These are phyloP conservation scores for Eupithecia exiguata DNA, from an alignment of 2,888 invertebrate species.

Conservation along the genomic window DNA sequence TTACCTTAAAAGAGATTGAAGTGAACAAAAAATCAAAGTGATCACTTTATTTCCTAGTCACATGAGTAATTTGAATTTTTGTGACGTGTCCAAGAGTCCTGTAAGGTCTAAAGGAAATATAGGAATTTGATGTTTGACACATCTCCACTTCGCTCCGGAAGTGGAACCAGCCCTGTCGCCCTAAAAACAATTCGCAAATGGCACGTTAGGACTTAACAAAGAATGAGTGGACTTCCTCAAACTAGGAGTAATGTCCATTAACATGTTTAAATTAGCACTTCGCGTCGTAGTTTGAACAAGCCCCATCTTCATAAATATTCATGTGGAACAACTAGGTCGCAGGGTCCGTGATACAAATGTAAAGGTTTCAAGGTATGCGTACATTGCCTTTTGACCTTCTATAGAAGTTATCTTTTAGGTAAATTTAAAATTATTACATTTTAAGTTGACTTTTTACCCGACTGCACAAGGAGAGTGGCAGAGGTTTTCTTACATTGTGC, in stretches of 20 bases:
- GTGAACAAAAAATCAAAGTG: too few relatives aligned
- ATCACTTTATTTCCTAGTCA: too few relatives aligned
- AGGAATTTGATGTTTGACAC: too few relatives aligned
- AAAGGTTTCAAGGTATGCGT: not conserved
- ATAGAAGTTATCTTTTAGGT: not conserved
- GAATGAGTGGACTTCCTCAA: constrained; percentile 4
- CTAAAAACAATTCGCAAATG: not conserved
- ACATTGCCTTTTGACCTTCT: not conserved
- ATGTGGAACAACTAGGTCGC: constrained; percentile 16
- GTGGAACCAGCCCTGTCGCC: not conserved
- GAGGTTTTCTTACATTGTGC: not conserved
- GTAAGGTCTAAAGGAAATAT: too few relatives aligned
- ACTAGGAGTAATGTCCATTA: not conserved
- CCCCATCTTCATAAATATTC: constrained; percentile 25
- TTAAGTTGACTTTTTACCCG: not conserved
- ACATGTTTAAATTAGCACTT: constrained; percentile 21
- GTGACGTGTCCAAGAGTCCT: too few relatives aligned
- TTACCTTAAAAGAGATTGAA: too few relatives aligned
- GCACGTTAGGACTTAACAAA: constrained; percentile 10
- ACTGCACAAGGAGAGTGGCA: not conserved
- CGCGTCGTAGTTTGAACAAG: constrained; percentile 16
- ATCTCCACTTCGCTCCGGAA: not conserved
- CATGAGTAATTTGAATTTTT: too few relatives aligned
- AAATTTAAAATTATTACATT: not conserved
- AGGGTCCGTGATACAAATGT: constrained; percentile 5